Base-by-base conservation (phyloP, 1,140 invertebrate species). In the Protaetia brevitarsis region DNA sequence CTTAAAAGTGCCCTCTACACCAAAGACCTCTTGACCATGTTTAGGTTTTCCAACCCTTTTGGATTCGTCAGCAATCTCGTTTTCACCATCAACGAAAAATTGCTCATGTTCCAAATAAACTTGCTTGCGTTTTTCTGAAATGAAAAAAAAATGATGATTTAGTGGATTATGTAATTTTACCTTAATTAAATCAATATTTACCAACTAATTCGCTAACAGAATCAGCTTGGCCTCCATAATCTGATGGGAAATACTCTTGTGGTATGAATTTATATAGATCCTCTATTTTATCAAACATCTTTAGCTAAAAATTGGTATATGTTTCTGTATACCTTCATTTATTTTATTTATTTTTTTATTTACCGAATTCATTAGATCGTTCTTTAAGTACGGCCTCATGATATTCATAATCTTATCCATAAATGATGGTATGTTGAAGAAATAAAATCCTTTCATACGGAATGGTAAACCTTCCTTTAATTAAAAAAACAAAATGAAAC, bases 311-410 rank as follows among this genome's bases (percentile, higher is more conserved):
- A 6, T 36, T 13, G 13, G 3, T 28, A 16, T 10, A 29, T 30
- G 8, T 34, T 34, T 7, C 7, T 34, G 23, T 29, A 30, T 29
- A 1, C 26, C 21, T 21, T 1, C 3, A 51, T 7, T 45, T 11
- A 5, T 28, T 11, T 2, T 27, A 5, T 21, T 16, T n/a, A 37
- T 6, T 7, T 29, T n/a, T 28, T 34, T 34, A 29, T 28, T 60
- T 73, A 76, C 73, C 67, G 87, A 81, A 21, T 84, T 82, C 13
- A 84, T 68, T 2, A 90, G 72, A 19, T 87, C 81, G 60, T 87
- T 88, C 68, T 88, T 89, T 79, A 90, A 84, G 61, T 90, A 88
- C 0, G 88, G 88, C 69, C 81, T 87, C 74, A 90, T 80, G 51
- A 90, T 68, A 23, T 82, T 82, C 72, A 91, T 71, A 16, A 89